phyloP scores from a whole-genome alignment of 2,888 invertebrate species.

The Neoaliturus tenellus region DNA sequence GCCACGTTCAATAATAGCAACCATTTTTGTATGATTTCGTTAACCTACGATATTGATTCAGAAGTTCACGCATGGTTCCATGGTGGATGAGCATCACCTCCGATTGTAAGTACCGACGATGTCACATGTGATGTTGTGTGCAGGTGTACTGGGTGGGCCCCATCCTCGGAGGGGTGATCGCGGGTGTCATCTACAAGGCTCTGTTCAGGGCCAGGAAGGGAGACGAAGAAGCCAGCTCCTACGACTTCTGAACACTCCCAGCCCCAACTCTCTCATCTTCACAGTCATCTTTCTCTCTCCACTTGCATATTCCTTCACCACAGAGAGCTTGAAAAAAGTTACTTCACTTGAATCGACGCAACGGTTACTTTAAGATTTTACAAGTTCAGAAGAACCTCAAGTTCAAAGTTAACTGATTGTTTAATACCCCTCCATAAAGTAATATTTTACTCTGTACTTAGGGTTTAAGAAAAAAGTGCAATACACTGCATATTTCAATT shows the following conservation, averaged over 20 bases:
- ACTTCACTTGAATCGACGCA: not conserved
- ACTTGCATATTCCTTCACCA: not conserved
- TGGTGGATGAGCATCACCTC: too few relatives aligned
- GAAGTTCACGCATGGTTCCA: too few relatives aligned
- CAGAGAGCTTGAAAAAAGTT: not conserved
- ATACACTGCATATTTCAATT: too few relatives aligned
- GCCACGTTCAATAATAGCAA: too few relatives aligned
- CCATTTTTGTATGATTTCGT: too few relatives aligned
- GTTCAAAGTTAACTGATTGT: too few relatives aligned
- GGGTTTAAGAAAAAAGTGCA: too few relatives aligned
- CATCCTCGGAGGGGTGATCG: constrained; percentile 86
- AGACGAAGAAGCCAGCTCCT: constrained; percentile 66
- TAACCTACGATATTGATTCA: too few relatives aligned
- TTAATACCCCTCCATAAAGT: too few relatives aligned
- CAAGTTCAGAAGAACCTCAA: not conserved
- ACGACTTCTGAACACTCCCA: constrained; percentile 64
- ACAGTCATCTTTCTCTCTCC: not conserved
- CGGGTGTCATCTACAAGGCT: constrained; percentile 81
- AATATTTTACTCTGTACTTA: too few relatives aligned
- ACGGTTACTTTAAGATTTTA: not conserved
- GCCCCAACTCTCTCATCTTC: not conserved
- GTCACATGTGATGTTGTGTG: not conserved
- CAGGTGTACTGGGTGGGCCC: constrained; percentile 95
- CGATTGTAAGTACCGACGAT: too few relatives aligned
- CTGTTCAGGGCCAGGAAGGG: constrained; percentile 63